Percentiles rank a stretch among this genome's conserved stretches.
These are phyloP conservation scores for Stenotaenia linearis DNA, from an alignment of 2,888 invertebrate genomes.

Conservation along the genomic window DNA sequence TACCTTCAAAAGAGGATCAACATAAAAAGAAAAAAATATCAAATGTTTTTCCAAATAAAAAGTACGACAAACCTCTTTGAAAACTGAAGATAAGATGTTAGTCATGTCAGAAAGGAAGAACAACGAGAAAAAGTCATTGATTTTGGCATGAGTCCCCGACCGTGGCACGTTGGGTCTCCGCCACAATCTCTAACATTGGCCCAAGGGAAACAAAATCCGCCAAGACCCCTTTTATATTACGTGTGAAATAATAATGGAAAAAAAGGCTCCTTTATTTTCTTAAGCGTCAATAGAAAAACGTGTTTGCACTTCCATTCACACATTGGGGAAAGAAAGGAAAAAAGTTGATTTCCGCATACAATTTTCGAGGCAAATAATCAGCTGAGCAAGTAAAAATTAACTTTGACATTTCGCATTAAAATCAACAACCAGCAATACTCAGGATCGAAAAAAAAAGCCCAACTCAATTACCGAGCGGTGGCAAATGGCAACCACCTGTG, in stretches of 20 bases:
- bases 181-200: slow-evolving; percentile 19
- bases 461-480: not conserved
- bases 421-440: not conserved
- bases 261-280: not conserved
- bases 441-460: not conserved
- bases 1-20: slow-evolving; percentile 10
- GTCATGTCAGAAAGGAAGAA: slow-evolving; percentile 16
- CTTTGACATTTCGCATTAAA: not conserved
- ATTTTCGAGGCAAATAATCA: not conserved
- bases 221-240: not conserved
- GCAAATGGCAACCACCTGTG: slow-evolving; percentile 16
- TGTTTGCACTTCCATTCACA: not conserved
- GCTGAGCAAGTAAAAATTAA: not conserved
- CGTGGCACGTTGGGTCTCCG: slow-evolving; percentile 19
- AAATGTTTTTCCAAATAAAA: slow-evolving; percentile 12
- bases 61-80: slow-evolving; percentile 7
- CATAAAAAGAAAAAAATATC: slow-evolving; percentile 13
- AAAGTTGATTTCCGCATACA: not conserved
- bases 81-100: slow-evolving; percentile 8
- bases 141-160: slow-evolving; percentile 23
- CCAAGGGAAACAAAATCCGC: slow-evolving; percentile 23
- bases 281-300: not conserved
- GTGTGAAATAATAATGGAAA: slow-evolving; percentile 16
- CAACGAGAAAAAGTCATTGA: slow-evolving; percentile 12
- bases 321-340: not conserved